Evolutionary conservation across 2,113 vertebrate genomes (phyloP), one percentile per base, ranked within the genome.

Genomic region (Rhynchopsitta pachyrhyncha): DNA sequence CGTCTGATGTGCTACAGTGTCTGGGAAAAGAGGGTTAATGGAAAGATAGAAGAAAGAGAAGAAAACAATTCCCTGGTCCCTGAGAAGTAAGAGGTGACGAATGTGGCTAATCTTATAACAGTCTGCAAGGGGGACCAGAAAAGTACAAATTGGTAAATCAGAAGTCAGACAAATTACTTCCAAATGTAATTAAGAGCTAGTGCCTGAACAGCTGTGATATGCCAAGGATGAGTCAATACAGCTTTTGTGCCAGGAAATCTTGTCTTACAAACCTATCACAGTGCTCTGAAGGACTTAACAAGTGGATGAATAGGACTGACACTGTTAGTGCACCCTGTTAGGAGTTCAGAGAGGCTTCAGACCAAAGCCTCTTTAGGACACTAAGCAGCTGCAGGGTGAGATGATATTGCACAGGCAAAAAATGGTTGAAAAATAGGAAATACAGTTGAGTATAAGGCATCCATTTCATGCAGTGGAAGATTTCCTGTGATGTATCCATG

Each of bases 161-260:
- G 73, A 81, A 92, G 11, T 91, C 86, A 85, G 75, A 77, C 67
- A 86, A 76, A 88, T 92, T 29, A 50, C 64, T 91, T 93, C 68
- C 88, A 91, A 88, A 86, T 68, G 44, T 89, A 86, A 88, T 93
- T 63, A 91, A 79, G 69, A 92, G 39, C 1, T 17, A 63, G 73
- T 75, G 66, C 64, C 83, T 82, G 80, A 92, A 63, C 14, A 78
- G 73, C 86, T 95, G 83, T 82, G 94, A 91, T 46, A 16, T 84
- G 91, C 66, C 73, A 95, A 86, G 69, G 80, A 67, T 4, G 0
- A 90, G 64, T 68, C 94, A 92, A n/a, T n/a, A n/a, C 20, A 1
- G 69, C 46, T 83, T 75, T 64, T 78, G 66, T 92, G 94, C 80
- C 88, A 84, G 86, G 50, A 86, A 35, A 41, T 22, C 76, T 73